Percentiles rank a stretch among this genome's conserved stretches.
Evolutionary conservation across 2,888 invertebrate species (phyloP).

Genomic region (Leucozona laternaria): DNA sequence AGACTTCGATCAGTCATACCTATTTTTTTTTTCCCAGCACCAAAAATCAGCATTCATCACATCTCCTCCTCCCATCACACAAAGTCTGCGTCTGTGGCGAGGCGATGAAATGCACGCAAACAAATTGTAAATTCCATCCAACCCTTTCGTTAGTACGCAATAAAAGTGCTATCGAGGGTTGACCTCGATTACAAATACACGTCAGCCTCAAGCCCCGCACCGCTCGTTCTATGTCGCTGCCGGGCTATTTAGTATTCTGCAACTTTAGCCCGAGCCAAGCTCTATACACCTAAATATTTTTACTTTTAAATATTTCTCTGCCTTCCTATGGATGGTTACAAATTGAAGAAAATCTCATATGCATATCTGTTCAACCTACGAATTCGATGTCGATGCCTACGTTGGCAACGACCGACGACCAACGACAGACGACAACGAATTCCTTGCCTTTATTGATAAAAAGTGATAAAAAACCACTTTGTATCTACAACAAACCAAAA

Average conservation of each 20-base stretch:
- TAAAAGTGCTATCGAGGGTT: conserved; percentile 71
- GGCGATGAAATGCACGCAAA: conserved; percentile 60
- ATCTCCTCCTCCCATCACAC: conserved; percentile 41
- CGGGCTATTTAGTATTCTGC: conserved; percentile 64
- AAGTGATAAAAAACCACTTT: conserved; percentile 35
- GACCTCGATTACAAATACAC: conserved; percentile 73
- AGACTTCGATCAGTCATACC: background rate
- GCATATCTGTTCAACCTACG: conserved; percentile 27
- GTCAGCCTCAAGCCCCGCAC: conserved; percentile 20
- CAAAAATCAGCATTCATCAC: conserved; percentile 64
- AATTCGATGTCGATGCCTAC: background rate
- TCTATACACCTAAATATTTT: conserved; percentile 57
- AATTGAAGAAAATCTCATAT: conserved; percentile 46
- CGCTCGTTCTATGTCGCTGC: background rate
- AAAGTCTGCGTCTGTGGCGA: conserved; percentile 37
- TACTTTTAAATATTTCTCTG: conserved; percentile 18
- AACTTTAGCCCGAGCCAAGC: conserved; percentile 45
- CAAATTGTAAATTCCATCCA: conserved; percentile 68
- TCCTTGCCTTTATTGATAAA: conserved; percentile 35
- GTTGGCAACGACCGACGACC: background rate
- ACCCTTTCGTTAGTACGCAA: conserved; percentile 69
- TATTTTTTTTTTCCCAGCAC: conserved; percentile 24
- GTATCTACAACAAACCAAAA: conserved; percentile 28
- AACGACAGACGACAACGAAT: conserved; percentile 2
- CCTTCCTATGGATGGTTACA: conserved; percentile 17